phyloP scores from a whole-genome alignment of 1,140 invertebrate species.

The Diabrotica undecimpunctata region DNA sequence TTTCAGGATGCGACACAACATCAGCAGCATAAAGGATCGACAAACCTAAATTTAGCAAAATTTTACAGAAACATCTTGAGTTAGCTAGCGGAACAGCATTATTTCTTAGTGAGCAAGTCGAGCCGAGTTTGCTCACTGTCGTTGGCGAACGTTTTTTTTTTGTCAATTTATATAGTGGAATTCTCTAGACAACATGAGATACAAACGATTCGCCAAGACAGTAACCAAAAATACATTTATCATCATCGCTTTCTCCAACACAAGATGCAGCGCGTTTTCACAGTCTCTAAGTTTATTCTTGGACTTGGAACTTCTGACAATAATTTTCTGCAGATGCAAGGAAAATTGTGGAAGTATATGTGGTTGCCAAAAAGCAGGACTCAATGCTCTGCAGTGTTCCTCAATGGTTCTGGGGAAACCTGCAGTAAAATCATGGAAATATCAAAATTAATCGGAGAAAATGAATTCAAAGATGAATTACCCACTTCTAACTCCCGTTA shows the following conservation, averaged over 20 bases:
- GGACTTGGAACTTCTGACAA: not conserved
- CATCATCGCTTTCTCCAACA: not conserved
- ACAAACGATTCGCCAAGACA: not conserved
- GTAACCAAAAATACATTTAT: not conserved
- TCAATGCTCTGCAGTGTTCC: not conserved
- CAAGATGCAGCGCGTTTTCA: not conserved
- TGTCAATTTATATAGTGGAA: conserved; percentile 11
- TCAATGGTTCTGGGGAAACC: not conserved
- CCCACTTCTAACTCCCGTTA: too few species aligned
- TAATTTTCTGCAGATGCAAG: not conserved
- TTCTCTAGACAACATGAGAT: not conserved
- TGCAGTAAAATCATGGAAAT: not conserved
- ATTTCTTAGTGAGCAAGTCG: conserved; percentile 12
- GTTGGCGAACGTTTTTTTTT: conserved; percentile 20
- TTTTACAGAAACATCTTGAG: too few species aligned
- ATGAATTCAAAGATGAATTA: too few species aligned
- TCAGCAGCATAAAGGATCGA: conserved; percentile 11
- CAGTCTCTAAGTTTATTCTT: not conserved
- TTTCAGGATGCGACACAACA: conserved; percentile 19
- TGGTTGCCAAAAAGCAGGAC: not conserved
- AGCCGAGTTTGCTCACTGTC: conserved; percentile 12
- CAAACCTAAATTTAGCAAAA: too few species aligned
- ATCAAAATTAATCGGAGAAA: not conserved
- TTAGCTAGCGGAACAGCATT: conserved; percentile 8
- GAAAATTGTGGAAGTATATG: not conserved